Conservation (phyloP, 2,888 invertebrate species). For the Ceraclea dissimilis region DNA sequence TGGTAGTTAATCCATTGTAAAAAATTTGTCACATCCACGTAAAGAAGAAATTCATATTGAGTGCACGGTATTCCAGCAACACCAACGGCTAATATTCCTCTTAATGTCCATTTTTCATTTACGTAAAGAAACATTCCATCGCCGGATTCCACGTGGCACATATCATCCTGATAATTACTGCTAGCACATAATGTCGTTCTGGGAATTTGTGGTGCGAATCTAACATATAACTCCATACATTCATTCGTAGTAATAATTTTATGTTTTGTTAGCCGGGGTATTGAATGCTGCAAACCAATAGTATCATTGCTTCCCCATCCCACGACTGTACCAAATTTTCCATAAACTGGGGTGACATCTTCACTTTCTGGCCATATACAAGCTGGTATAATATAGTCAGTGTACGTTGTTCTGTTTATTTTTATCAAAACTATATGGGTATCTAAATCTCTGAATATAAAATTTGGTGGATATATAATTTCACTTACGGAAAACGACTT, state of each 20-base stretch:
- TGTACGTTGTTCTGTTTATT: constrained; percentile 28
- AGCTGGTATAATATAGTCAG: constrained; percentile 25
- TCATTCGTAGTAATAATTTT: constrained; percentile 45
- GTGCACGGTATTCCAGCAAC: constrained; percentile 27
- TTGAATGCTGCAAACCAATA: constrained; percentile 30
- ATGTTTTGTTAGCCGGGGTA: constrained; percentile 33
- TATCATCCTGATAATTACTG: constrained; percentile 30
- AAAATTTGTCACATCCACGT: constrained; percentile 42
- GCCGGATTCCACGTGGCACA: constrained; percentile 44
- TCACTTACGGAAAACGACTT: constrained; percentile 26
- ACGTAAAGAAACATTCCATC: constrained; percentile 37
- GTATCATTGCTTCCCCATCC: constrained; percentile 47
- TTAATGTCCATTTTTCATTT: constrained; percentile 38
- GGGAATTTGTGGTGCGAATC: too few species aligned
- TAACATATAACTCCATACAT: too few species aligned
- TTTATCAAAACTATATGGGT: too few species aligned
- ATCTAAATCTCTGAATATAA: too few species aligned
- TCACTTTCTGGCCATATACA: constrained; percentile 12
- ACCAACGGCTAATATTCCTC: constrained; percentile 44
- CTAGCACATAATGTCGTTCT: constrained; percentile 44
- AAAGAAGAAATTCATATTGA: constrained; percentile 41
- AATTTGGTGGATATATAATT: constrained; percentile 8
- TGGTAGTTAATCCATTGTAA: constrained; percentile 33
- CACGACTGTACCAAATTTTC: constrained; percentile 40
- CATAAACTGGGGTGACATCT: constrained; percentile 6